Percentiles rank a stretch among this genome's conserved stretches.
Conservation (phyloP, 1,140 invertebrate species). For the Oncopodura yosiiana region DNA sequence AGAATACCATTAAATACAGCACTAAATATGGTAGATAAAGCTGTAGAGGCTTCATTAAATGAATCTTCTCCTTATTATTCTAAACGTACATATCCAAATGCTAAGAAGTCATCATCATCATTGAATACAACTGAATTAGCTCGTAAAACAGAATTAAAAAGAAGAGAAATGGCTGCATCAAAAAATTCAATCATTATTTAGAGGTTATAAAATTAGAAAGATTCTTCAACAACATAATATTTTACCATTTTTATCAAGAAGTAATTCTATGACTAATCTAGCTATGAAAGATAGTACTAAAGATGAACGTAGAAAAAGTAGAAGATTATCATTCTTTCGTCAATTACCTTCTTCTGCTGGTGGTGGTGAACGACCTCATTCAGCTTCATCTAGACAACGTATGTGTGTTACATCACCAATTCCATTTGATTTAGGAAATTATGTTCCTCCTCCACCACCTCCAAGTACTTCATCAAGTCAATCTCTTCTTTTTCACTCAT, state of each 20-base stretch:
- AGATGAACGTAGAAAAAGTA: no score
- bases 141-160: not conserved
- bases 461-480: not conserved
- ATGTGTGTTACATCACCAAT: conserved; percentile 1
- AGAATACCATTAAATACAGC: not conserved
- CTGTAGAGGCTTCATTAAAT: conserved; percentile 2
- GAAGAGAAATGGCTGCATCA: conserved; percentile 3
- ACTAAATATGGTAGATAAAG: conserved; percentile 7
- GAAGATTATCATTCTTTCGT: no score
- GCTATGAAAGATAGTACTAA: no score
- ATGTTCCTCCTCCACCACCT: conserved; percentile 6
- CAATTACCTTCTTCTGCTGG: no score
- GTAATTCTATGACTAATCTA: no score
- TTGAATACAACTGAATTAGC: not conserved
- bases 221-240: conserved; percentile 11
- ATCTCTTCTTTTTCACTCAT: not conserved
- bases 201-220: conserved; percentile 11
- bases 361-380: not conserved
- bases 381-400: not conserved
- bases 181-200: conserved; percentile 20
- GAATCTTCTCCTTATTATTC: not conserved
- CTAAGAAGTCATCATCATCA: not conserved
- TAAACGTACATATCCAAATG: not conserved
- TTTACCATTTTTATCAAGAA: not conserved
- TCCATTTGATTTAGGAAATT: not conserved